Evolutionary conservation across 1,140 invertebrate genomes (phyloP).

Genomic region (Drosophila ogumai): DNA sequence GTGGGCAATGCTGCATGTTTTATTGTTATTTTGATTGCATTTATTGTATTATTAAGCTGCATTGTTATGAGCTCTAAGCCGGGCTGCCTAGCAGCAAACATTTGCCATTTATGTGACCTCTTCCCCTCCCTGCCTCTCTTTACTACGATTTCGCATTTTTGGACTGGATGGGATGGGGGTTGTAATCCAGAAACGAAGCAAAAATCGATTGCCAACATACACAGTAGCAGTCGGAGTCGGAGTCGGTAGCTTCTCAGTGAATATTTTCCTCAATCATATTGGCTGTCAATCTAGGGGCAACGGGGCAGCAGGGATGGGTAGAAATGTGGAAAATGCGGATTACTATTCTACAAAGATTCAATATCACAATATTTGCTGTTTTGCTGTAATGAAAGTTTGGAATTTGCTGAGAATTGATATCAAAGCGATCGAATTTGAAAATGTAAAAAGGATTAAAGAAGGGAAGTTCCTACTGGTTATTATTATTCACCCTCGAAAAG

Average conservation of each 20-base stretch:
- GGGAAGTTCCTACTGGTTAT: background rate
- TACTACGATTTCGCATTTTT: constrained; percentile 3
- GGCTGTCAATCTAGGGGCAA: background rate
- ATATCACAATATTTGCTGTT: constrained; percentile 9
- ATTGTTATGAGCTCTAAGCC: constrained; percentile 75
- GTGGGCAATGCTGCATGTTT: constrained; percentile 81
- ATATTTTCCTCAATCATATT: constrained; percentile 43
- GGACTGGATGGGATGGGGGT: constrained; percentile 5
- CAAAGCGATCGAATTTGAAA: background rate
- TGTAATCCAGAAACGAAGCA: constrained; percentile 25
- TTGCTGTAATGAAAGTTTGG: background rate
- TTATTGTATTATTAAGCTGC: constrained; percentile 84
- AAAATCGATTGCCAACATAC: constrained; percentile 37
- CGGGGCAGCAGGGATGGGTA: background rate
- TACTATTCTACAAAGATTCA: constrained; percentile 11
- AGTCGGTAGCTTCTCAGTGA: constrained; percentile 8
- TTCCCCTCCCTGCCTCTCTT: background rate
- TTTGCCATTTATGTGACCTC: constrained; percentile 45
- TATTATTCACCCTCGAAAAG: background rate
- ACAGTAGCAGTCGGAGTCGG: constrained; percentile 3
- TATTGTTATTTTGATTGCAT: constrained; percentile 85
- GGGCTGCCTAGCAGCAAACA: constrained; percentile 49
- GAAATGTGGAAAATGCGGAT: constrained; percentile 13
- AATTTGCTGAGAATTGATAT: background rate
- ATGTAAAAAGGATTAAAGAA: background rate